A percentile compares a stretch with the other conserved stretches of the same genome.
These are phyloP conservation scores for Epinotia nisella DNA, from an alignment of 2,888 invertebrate genomes.

Conservation along the genomic window DNA sequence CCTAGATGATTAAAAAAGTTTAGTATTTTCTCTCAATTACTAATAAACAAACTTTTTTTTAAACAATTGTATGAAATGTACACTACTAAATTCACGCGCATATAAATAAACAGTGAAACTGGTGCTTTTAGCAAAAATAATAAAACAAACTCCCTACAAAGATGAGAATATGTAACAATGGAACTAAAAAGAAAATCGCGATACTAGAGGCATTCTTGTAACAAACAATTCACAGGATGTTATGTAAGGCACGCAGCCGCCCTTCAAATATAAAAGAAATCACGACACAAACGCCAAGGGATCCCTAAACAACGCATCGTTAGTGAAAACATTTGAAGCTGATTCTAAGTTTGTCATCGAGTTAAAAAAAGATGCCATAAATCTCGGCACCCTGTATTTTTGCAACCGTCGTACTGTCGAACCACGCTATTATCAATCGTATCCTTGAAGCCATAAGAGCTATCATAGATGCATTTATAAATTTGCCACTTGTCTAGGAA, in stretches of 20 bases:
- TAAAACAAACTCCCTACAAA: neutral
- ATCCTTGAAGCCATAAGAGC: neutral
- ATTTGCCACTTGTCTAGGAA: neutral
- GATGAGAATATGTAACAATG: constrained; percentile 20
- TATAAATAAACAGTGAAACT: neutral
- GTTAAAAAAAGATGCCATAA: constrained; percentile 66
- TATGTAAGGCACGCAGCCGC: constrained; percentile 23
- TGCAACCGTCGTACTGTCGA: neutral
- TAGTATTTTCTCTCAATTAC: too few species aligned
- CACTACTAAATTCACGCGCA: neutral
- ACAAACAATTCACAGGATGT: constrained; percentile 35
- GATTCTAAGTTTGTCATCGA: constrained; percentile 73
- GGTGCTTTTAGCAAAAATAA: neutral
- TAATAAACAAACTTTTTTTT: too few species aligned
- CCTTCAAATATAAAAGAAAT: constrained; percentile 50
- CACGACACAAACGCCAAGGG: constrained; percentile 61
- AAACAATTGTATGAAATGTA: neutral
- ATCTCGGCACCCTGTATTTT: constrained; percentile 47
- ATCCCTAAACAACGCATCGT: constrained; percentile 66
- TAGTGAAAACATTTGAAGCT: constrained; percentile 61
- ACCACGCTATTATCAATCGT: constrained; percentile 8
- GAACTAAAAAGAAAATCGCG: constrained; percentile 28
- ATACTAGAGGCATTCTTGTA: constrained; percentile 19
- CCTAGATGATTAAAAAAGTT: too few species aligned
- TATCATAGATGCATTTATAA: neutral